Conservation (phyloP, 2,113 vertebrate genomes). For the Rhabdomys dilectus region DNA sequence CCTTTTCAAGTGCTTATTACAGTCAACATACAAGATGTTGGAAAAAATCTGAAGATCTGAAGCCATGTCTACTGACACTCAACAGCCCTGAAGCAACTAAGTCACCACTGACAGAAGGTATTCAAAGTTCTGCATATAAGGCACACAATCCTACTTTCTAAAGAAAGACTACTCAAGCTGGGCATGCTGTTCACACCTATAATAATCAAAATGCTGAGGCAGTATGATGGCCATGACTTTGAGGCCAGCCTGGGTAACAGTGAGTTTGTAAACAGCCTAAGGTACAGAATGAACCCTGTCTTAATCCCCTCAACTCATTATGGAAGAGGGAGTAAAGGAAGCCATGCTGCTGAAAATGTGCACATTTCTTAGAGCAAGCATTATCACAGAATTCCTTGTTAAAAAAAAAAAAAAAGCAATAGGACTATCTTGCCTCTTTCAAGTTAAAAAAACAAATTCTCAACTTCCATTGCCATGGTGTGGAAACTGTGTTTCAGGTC, state of each 20-base stretch:
- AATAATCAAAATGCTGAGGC: background rate
- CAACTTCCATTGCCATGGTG: background rate
- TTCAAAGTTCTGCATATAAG: background rate
- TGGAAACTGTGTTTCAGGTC: background rate
- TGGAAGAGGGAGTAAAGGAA: background rate
- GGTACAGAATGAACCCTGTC: background rate
- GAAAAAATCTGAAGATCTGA: background rate
- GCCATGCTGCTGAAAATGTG: background rate
- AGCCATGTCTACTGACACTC: background rate
- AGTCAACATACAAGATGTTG: background rate
- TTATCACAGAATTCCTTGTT: background rate
- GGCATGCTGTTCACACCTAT: background rate
- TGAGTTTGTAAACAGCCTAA: background rate
- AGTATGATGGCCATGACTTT: background rate
- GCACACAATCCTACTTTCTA: background rate
- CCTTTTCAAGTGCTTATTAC: rapidly evolving
- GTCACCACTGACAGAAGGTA: background rate
- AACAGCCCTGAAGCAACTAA: background rate
- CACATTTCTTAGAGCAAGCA: background rate
- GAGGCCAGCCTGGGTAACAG: no score
- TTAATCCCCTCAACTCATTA: no score
- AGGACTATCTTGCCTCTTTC: background rate
- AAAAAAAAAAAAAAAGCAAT: background rate
- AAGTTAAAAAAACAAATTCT: background rate
- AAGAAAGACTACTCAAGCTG: background rate